Conservation (phyloP, 2,797 vertebrate genomes). For the Spinibarbus caldwelli region DNA sequence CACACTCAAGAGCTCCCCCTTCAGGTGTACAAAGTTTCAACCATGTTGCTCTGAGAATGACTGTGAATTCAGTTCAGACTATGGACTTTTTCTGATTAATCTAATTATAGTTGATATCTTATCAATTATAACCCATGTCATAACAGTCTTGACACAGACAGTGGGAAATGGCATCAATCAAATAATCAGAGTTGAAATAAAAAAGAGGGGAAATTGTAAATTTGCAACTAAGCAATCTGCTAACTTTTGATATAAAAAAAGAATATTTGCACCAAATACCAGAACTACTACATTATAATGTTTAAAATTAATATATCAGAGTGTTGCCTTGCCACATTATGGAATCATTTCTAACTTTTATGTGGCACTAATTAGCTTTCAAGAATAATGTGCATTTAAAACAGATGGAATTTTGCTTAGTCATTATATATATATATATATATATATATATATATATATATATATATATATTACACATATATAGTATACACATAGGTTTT, state of each 20-base stretch:
- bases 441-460: no score
- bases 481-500: no score
- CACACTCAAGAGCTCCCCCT: constrained; percentile 20
- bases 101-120: background rate
- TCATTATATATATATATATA: no score
- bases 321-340: background rate
- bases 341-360: background rate
- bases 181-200: background rate
- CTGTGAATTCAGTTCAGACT: background rate
- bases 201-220: background rate
- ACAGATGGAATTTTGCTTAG: background rate
- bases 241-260: background rate
- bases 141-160: background rate
- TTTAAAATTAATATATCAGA: background rate
- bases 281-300: background rate
- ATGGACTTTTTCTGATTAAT: background rate
- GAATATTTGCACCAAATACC: background rate
- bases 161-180: background rate
- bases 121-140: background rate
- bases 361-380: background rate
- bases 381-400: background rate
- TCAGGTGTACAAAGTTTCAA: background rate
- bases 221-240: background rate
- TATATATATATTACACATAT: no score
- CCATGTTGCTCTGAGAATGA: background rate